Conservation (phyloP, 2,888 invertebrate species). For the Ophonus ardosiacus region DNA sequence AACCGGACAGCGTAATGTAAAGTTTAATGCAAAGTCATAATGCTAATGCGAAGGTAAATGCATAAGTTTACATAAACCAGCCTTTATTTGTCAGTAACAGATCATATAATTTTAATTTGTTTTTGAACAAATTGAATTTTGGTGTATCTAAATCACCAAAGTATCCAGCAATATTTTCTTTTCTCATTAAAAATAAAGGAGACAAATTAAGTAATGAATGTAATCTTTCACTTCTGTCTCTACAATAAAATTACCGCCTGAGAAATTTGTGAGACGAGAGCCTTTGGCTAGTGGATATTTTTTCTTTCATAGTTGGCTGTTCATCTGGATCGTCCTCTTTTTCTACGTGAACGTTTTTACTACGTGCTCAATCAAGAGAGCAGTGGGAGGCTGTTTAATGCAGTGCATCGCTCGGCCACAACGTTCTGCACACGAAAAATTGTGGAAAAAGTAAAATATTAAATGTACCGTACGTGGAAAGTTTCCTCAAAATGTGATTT, state of each 20-base stretch:
- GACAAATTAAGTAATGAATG: not conserved
- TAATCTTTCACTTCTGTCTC: not conserved
- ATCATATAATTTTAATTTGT: too few relatives aligned
- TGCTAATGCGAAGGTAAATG: too few relatives aligned
- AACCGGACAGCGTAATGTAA: too few relatives aligned
- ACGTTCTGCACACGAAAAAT: constrained; percentile 35
- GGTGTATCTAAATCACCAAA: too few relatives aligned
- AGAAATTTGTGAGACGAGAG: not conserved
- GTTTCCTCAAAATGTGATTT: constrained; percentile 38
- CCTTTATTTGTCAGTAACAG: too few relatives aligned
- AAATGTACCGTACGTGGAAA: constrained; percentile 56
- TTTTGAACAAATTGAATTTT: too few relatives aligned
- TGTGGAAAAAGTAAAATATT: constrained; percentile 56
- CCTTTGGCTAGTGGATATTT: constrained; percentile 29
- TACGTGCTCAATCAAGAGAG: constrained; percentile 61
- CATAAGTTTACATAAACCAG: too few relatives aligned
- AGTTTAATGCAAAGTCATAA: too few relatives aligned
- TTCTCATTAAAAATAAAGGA: not conserved
- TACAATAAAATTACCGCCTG: constrained; percentile 21
- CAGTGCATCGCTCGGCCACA: constrained; percentile 48
- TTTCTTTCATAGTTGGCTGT: constrained; percentile 10
- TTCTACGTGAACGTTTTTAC: constrained; percentile 58
- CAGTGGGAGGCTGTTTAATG: constrained; percentile 44
- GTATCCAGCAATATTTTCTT: not conserved
- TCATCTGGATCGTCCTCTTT: constrained; percentile 44